Evolutionary conservation across 1,140 invertebrate genomes (phyloP).

Genomic region (Hycleus phaleratus): DNA sequence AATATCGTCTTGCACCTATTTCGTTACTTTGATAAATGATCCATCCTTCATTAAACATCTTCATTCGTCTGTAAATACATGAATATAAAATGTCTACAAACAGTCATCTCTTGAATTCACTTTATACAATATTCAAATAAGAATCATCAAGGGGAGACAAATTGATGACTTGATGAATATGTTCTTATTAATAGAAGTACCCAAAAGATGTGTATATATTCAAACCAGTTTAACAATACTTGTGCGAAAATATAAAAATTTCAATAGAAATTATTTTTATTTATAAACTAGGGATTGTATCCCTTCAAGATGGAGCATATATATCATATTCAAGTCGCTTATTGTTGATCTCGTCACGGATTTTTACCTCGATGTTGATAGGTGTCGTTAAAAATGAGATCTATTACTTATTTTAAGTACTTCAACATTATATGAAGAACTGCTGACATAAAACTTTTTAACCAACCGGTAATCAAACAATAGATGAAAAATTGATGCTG

Average conservation of each 20-base stretch:
- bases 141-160: not conserved
- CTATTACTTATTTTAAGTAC: conserved; percentile 26
- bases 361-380: conserved; percentile 23
- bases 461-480: conserved; percentile 25
- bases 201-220: not conserved
- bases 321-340: conserved; percentile 18
- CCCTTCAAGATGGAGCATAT: conserved; percentile 7
- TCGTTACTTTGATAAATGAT: conserved; percentile 24
- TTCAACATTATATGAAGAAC: conserved; percentile 9
- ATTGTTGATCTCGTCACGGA: conserved; percentile 26
- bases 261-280: conserved; percentile 14
- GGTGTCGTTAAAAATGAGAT: conserved; percentile 28
- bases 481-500: conserved; percentile 31
- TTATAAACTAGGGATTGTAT: not conserved
- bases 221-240: not conserved
- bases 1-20: conserved; percentile 15
- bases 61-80: conserved; percentile 19
- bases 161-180: conserved; percentile 1
- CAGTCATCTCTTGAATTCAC: conserved; percentile 13
- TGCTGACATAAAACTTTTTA: conserved; percentile 15
- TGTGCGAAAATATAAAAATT: conserved; percentile 12
- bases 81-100: conserved; percentile 19
- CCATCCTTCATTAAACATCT: conserved; percentile 24
- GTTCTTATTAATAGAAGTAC: conserved; percentile 6
- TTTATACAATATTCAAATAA: conserved; percentile 19